Base-by-base conservation (phyloP, 2,888 invertebrate species). In the Drosophila acutilabella region DNA sequence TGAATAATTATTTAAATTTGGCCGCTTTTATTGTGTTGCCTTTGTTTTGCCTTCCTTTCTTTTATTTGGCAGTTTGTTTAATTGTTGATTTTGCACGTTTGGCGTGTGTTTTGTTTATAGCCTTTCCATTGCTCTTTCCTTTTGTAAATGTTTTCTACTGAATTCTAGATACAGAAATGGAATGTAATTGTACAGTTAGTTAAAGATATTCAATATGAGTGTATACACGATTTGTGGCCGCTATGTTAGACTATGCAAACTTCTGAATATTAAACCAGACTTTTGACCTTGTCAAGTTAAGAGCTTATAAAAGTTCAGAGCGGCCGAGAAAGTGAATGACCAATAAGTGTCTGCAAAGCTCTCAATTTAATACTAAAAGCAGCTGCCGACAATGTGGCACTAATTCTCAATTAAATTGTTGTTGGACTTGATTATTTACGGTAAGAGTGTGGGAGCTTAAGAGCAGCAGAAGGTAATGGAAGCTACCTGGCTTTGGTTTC, bases 371-470 rank as follows among this genome's bases (percentile, higher is more conserved):
- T 58, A 18, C 36, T 44, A 58, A 71, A 52, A 56, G 41, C 71
- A 66, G 47, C 61, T 74, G 71, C 36, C 51, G 40, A 61, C 64
- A 61, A 38, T 64, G 57, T 76, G 48, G 47, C 61, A 58, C 70
- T 50, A 64, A 74, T 75, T 61, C 38, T 62, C 40, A 75, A 74
- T 64, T 70, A 59, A 75, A 59, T 65, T 70, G 61, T 56, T 51
- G 44, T 45, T 41, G 26, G 40, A 64, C 61, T 8, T 36, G 14
- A 47, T 54, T 64, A 59, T 58, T 69, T 64, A 60, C 50, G 20
- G 13, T 14, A 38, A 8, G 30, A 4, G 3, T 2, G 20, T 20
- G 20, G 20, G 20, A 20, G 20, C 20, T 20, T 20, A 20, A 20
- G 20, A 7, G 36, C 2, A 20, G 13, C 14, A 13, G 8, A 38